Percentiles rank a stretch among this genome's conserved stretches.
These are phyloP conservation scores for Bembecia ichneumoniformis DNA, from an alignment of 2,888 invertebrate genomes.

Conservation along the genomic window DNA sequence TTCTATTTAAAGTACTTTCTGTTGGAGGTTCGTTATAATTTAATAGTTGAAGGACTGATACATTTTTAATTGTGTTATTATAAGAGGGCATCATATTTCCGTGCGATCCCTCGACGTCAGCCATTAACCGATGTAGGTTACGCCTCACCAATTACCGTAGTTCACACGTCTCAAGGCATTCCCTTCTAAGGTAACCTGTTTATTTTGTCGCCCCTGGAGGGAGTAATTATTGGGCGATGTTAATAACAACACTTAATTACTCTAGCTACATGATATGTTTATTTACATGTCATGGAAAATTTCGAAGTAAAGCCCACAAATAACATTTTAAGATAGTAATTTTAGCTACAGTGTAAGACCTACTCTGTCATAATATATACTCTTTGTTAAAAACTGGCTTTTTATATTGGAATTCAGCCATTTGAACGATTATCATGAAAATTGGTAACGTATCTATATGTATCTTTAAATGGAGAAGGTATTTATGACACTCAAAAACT, in stretches of 20 bases:
- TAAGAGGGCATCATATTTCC: background rate
- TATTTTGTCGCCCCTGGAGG: slow-evolving; percentile 17
- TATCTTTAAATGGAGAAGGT: too few species aligned
- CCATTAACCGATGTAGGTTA: slow-evolving; percentile 17
- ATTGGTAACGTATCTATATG: too few species aligned
- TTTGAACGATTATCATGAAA: too few species aligned
- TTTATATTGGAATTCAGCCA: too few species aligned
- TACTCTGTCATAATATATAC: too few species aligned
- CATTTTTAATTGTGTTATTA: background rate
- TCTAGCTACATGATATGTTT: slow-evolving; percentile 13
- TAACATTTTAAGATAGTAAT: too few species aligned
- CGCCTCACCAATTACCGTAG: slow-evolving; percentile 20
- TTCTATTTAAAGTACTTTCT: too few species aligned
- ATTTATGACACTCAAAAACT: too few species aligned
- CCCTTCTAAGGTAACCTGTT: slow-evolving; percentile 18
- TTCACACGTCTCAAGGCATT: slow-evolving; percentile 22
- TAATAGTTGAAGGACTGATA: background rate
- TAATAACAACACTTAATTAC: slow-evolving; percentile 23
- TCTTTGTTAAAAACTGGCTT: too few species aligned
- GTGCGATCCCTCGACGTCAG: slow-evolving; percentile 9
- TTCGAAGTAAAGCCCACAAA: too few species aligned
- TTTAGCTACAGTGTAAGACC: too few species aligned
- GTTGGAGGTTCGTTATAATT: too few species aligned
- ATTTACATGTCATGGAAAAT: background rate
- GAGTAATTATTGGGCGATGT: slow-evolving; percentile 25